Percentiles rank a stretch among this genome's conserved stretches.
phyloP scores from a whole-genome alignment of 1,140 invertebrate species.

The Drosophila burlai region DNA sequence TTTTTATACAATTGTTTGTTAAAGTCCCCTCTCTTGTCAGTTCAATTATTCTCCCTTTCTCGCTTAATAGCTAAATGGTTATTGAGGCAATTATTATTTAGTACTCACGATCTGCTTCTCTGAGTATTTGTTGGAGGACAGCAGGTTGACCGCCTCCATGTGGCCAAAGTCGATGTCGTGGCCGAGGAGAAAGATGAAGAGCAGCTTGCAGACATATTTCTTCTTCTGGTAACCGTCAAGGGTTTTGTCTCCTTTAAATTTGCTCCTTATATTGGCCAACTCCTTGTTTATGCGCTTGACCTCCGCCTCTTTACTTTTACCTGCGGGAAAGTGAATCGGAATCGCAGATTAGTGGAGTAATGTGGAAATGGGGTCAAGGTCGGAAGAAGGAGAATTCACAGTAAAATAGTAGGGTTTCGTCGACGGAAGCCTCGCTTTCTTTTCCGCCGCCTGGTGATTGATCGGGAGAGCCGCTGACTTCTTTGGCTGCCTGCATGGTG shows the following conservation, averaged over 20 bases:
- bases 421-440: constrained; percentile 24
- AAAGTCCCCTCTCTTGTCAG: background rate
- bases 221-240: constrained; percentile 99
- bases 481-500: constrained; percentile 21
- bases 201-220: constrained; percentile 99
- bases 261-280: constrained; percentile 99
- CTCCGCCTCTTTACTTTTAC: constrained; percentile 99
- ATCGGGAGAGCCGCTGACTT: constrained; percentile 46
- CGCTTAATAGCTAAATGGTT: constrained; percentile 6
- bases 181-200: constrained; percentile 99
- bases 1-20: background rate
- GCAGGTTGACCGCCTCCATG: constrained; percentile 99
- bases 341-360: constrained; percentile 3
- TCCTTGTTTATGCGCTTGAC: constrained; percentile 99
- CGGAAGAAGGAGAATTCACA: constrained; percentile 39
- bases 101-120: constrained; percentile 99
- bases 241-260: constrained; percentile 99
- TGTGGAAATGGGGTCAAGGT: constrained; percentile 42
- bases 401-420: constrained; percentile 30
- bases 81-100: constrained; percentile 24
- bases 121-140: constrained; percentile 99
- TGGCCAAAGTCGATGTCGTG: constrained; percentile 99
- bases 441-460: constrained; percentile 9
- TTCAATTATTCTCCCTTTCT: constrained; percentile 11
- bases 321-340: constrained; percentile 86